Percentiles rank a stretch among this genome's conserved stretches.
Evolutionary conservation across 1,140 invertebrate species (phyloP).

Genomic region (Pteromalus puparum): DNA sequence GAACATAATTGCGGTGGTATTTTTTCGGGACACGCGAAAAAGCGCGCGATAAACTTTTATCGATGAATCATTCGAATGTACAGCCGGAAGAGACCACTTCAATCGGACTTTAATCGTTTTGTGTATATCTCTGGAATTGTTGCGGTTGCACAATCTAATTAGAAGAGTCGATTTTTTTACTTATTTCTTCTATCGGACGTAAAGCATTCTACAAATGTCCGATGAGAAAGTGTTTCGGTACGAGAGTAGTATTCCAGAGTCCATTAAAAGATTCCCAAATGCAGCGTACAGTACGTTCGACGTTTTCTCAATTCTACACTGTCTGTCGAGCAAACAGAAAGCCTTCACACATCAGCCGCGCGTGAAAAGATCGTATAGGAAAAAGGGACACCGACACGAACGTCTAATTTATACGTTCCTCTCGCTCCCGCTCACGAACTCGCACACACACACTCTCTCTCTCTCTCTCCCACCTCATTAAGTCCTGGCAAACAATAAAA

Average conservation of each 20-base stretch:
- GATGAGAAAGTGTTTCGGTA: no score
- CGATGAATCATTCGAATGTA: neutral
- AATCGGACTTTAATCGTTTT: neutral
- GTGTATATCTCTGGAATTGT: neutral
- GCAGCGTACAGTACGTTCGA: no score
- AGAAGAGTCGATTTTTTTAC: no score
- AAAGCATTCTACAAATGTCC: no score
- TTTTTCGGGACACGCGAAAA: neutral
- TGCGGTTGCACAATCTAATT: neutral
- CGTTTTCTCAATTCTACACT: no score
- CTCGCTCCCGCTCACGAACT: neutral
- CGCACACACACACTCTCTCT: no score
- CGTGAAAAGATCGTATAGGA: no score
- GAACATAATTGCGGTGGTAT: no score
- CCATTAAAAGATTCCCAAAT: no score
- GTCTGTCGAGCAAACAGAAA: neutral
- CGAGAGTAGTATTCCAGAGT: no score
- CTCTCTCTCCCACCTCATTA: constrained; percentile 8
- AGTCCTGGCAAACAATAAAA: constrained; percentile 33
- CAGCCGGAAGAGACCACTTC: neutral
- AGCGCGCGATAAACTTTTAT: constrained; percentile 9
- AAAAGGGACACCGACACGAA: no score
- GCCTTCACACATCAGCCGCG: neutral
- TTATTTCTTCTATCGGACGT: no score
- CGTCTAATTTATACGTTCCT: neutral